A percentile compares a stretch with the other conserved stretches of the same genome.
Conservation (phyloP, 2,888 invertebrate species). For the Cephus runcator region DNA sequence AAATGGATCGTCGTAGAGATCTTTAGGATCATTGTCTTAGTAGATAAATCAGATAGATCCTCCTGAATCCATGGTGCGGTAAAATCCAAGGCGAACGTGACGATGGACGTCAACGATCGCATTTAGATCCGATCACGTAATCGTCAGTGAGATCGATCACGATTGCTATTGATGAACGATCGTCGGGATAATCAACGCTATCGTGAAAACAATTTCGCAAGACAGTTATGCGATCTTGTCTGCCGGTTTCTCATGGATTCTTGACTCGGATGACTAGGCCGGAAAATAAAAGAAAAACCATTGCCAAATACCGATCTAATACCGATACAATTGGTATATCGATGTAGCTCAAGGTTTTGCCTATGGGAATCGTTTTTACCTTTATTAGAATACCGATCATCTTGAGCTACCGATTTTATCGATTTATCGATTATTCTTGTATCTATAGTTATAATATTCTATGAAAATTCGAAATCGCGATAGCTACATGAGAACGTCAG, state of each 20-base stretch:
- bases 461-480: background rate
- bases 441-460: background rate
- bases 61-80: background rate
- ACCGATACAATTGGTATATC: background rate
- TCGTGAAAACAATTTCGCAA: slow-evolving; percentile 3
- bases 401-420: background rate
- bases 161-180: background rate
- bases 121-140: slow-evolving; percentile 1
- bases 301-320: background rate
- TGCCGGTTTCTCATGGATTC: background rate
- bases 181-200: background rate
- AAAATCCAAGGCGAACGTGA: background rate
- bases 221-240: background rate
- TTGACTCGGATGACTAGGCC: background rate
- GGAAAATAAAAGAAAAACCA: background rate
- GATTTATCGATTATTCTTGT: background rate
- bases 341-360: background rate
- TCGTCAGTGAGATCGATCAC: slow-evolving; percentile 4
- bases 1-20: background rate
- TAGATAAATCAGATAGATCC: background rate
- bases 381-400: background rate
- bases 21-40: background rate
- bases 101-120: background rate
- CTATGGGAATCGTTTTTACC: background rate
- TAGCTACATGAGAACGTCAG: background rate